Evolutionary conservation across 2,797 vertebrate genomes (phyloP), one percentile per base, ranked within the genome.

Genomic region (Tangara arthus): DNA sequence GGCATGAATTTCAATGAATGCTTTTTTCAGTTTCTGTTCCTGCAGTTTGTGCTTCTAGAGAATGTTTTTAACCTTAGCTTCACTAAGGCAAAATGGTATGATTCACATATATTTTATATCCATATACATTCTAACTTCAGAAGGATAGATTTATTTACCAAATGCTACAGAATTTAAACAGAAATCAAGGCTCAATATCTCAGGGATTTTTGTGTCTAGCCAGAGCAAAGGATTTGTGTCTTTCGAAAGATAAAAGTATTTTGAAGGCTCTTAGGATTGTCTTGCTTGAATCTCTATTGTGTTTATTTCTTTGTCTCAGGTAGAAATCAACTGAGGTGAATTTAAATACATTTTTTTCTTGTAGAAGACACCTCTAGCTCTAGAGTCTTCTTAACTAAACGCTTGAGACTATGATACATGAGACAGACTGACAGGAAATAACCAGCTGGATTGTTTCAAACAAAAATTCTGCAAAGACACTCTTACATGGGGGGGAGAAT

Each of bases 1-100:
- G 77, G 85, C 50, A 66, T 89, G 82, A 96, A 93, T 93, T 79
- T 93, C 82, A 93, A 65, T 85, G 30, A 95, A 88, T 64, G 60
- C 28, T 22, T 64, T 75, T 89, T 73, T 68, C 57, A 79, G 37
- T n/a, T 79, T 83, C 87, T 95, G 41, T 70, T 85, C 52, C 84
- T 61, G 34, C 0, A 0, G 39, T 87, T 89, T 92, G 50, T 66
- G 47, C 66, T 96, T 83, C 60, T 37, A 57, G 66, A 89, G 37
- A 88, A 56, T 52, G n/a, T 24, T 89, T 91, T 88, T 47, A 93
- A 49, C 59, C 28, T 21, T 21, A 56, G 32, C 49, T 88, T 86
- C 53, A 72, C 69, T 50, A 79, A 42, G 32, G 75, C 21, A 93
- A 91, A 92, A 85, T 20, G 11, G 32, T 57, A 75, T 42, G 34